phyloP scores from a whole-genome alignment of 2,888 invertebrate genomes.

The Cybosia mesomella region DNA sequence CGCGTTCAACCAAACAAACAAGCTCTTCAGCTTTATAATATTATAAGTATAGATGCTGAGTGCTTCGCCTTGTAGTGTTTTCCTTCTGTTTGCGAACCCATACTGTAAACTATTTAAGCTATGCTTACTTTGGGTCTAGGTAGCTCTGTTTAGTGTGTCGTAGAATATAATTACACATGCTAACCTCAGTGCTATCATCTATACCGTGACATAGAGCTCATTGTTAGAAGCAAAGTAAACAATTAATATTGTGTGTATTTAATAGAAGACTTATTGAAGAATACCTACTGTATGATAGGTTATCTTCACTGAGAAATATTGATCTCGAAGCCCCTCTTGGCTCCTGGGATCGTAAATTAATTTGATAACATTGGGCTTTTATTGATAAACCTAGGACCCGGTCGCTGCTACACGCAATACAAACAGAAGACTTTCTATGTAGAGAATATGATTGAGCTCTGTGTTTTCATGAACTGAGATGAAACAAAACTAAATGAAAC shows the following conservation, averaged over 20 bases:
- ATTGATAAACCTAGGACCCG: constrained; percentile 23
- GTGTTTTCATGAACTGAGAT: background rate
- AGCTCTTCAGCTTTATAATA: too few relatives aligned
- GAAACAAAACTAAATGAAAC: too few relatives aligned
- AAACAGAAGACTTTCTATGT: background rate
- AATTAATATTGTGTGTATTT: background rate
- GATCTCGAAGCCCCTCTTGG: constrained; percentile 28
- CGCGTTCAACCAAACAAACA: too few relatives aligned
- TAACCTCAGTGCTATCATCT: too few relatives aligned
- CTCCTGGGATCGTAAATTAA: constrained; percentile 26
- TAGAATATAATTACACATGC: too few relatives aligned
- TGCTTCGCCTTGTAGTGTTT: too few relatives aligned
- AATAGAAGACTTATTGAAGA: constrained; percentile 8
- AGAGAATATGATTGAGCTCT: background rate
- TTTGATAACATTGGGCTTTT: constrained; percentile 31
- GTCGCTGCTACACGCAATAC: constrained; percentile 7
- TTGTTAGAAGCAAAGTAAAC: background rate
- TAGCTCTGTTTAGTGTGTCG: too few relatives aligned
- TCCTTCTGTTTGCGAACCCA: too few relatives aligned
- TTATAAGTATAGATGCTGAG: too few relatives aligned
- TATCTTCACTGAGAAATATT: constrained; percentile 18
- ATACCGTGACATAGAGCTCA: too few relatives aligned
- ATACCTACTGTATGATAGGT: constrained; percentile 19
- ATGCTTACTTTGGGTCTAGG: too few relatives aligned
- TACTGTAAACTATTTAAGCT: too few relatives aligned